Conservation (phyloP, 2,797 vertebrate genomes). For the Loris lydekkerianus region DNA sequence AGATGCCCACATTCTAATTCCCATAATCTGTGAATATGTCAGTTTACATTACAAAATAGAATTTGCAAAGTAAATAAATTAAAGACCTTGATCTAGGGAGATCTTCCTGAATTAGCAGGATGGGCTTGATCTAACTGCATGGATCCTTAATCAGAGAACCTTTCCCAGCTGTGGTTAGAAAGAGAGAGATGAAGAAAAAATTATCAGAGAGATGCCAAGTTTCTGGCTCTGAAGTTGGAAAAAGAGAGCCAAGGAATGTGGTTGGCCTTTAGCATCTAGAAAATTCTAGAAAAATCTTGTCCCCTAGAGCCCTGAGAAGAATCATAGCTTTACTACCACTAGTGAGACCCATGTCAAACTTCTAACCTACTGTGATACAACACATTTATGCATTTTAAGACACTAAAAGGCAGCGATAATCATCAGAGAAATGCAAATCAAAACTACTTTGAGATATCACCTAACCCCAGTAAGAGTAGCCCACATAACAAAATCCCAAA, state of each 20-base stretch:
- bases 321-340: not conserved
- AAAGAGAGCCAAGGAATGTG: not conserved
- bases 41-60: not conserved
- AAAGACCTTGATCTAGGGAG: not conserved
- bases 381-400: not conserved
- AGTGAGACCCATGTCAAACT: not conserved
- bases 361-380: not conserved
- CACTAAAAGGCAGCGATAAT: not conserved
- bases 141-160: not conserved
- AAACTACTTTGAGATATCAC: no score
- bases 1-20: not conserved
- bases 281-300: not conserved
- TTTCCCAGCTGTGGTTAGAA: slow-evolving; percentile 8
- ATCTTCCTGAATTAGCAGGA: not conserved
- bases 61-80: not conserved
- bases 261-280: not conserved
- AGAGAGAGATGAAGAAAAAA: not conserved
- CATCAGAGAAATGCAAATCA: no score
- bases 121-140: not conserved
- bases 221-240: not conserved
- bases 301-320: not conserved
- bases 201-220: not conserved
- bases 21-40: not conserved
- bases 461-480: no score
- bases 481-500: no score